Percentiles rank a stretch among this genome's conserved stretches.
Conservation (phyloP, 2,888 invertebrate species). For the Oegoconia quadripuncta region DNA sequence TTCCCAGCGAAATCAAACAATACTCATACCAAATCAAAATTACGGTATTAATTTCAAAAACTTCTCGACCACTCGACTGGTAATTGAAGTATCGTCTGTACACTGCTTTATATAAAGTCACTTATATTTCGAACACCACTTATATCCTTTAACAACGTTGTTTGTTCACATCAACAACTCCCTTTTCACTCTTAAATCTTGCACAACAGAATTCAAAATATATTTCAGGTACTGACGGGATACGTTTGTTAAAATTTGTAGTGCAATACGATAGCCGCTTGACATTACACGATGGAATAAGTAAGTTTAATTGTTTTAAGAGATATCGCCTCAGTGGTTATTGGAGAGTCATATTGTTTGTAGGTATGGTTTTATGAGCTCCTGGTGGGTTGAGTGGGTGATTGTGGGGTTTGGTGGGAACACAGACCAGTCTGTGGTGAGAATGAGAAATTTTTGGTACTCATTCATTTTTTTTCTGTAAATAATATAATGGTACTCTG, state of each 20-base stretch:
- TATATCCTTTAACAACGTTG: slow-evolving; percentile 40
- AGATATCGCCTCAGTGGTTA: slow-evolving; percentile 61
- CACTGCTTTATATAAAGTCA: slow-evolving; percentile 45
- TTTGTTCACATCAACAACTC: background rate
- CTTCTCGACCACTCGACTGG: slow-evolving; percentile 41
- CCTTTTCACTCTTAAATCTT: slow-evolving; percentile 24
- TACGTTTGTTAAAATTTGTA: slow-evolving; percentile 29
- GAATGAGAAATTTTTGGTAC: too few species aligned
- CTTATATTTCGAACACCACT: slow-evolving; percentile 69
- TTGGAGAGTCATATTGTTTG: slow-evolving; percentile 54
- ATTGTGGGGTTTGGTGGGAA: slow-evolving; percentile 9
- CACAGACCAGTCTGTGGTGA: slow-evolving; percentile 33
- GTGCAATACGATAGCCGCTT: slow-evolving; percentile 67
- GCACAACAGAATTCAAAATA: slow-evolving; percentile 17
- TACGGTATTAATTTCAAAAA: slow-evolving; percentile 53
- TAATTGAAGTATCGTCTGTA: slow-evolving; percentile 52
- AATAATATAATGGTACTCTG: too few species aligned
- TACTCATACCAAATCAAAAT: slow-evolving; percentile 17
- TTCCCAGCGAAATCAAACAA: slow-evolving; percentile 27
- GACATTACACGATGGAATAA: slow-evolving; percentile 66
- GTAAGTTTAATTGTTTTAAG: slow-evolving; percentile 49
- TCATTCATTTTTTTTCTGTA: slow-evolving; percentile 71
- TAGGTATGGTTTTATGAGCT: slow-evolving; percentile 47
- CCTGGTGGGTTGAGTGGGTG: slow-evolving; percentile 12
- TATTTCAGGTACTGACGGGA: slow-evolving; percentile 4